These are phyloP conservation scores for Ptychobarbus kaznakovi DNA, from an alignment of 2,797 vertebrate genomes.

Conservation along the genomic window DNA sequence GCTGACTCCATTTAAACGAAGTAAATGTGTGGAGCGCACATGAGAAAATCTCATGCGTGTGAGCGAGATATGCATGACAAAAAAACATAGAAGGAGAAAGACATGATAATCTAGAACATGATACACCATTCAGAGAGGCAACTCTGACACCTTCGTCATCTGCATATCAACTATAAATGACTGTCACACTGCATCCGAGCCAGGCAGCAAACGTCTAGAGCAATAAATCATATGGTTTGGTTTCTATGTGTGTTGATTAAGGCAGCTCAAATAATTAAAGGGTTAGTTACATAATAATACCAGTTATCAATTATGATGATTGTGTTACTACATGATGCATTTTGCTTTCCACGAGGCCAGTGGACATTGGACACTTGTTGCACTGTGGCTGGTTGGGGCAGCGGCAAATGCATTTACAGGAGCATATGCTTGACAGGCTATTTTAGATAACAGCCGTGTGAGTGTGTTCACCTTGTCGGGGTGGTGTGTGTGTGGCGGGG, in stretches of 20 bases:
- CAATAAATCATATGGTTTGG: background rate
- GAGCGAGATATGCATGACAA: conserved; percentile 7
- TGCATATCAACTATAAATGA: background rate
- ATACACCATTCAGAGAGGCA: conserved; percentile 17
- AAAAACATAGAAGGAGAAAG: conserved; percentile 27
- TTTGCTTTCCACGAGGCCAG: background rate
- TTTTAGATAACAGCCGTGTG: background rate
- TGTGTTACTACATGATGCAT: background rate
- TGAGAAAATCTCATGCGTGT: conserved; percentile 19
- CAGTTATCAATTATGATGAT: background rate
- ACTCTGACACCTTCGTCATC: conserved; percentile 6
- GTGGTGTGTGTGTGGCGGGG: conserved; percentile 73
- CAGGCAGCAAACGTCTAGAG: background rate
- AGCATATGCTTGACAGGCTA: background rate
- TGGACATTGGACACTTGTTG: background rate
- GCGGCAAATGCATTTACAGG: background rate
- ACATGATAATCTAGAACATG: conserved; percentile 9
- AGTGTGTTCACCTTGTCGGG: conserved; percentile 87
- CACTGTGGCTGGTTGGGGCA: background rate
- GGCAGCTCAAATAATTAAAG: background rate
- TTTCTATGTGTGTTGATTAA: background rate
- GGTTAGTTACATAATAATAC: background rate
- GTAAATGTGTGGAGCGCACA: background rate
- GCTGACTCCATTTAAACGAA: conserved; percentile 19
- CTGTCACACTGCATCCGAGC: background rate